A percentile compares a stretch with the other conserved stretches of the same genome.
Evolutionary conservation across 2,888 invertebrate species (phyloP).

Genomic region (Leptopilina syphax): DNA sequence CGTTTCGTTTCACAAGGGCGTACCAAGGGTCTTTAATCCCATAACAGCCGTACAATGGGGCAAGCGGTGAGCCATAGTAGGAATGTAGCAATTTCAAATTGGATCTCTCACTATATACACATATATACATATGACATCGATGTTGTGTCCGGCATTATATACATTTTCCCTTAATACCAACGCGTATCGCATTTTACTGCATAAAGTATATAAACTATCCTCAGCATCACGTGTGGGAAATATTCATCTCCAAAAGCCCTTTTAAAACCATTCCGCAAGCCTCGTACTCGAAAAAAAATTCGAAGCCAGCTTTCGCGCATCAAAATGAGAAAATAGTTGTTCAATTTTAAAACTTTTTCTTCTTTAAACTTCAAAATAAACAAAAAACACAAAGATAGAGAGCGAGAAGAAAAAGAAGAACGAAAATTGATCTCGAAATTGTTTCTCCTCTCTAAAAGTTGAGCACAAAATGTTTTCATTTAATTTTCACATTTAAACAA

Average conservation of each 20-base stretch:
- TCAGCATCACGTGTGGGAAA: slow-evolving; percentile 14
- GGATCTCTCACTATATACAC: slow-evolving; percentile 28
- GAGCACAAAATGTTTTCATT: no score
- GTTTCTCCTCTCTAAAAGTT: no score
- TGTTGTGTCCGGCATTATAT: slow-evolving; percentile 3
- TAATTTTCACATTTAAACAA: no score
- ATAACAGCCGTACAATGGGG: slow-evolving; percentile 54
- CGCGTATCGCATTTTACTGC: slow-evolving; percentile 33
- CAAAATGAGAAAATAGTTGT: slow-evolving; percentile 16
- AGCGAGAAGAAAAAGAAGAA: no score
- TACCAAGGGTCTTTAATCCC: slow-evolving; percentile 53
- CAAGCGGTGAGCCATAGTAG: slow-evolving; percentile 48
- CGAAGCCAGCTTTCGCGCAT: background rate
- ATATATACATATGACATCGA: slow-evolving; percentile 25
- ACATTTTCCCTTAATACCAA: slow-evolving; percentile 35
- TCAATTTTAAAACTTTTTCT: background rate
- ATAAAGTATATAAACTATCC: slow-evolving; percentile 34
- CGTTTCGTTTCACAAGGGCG: slow-evolving; percentile 45
- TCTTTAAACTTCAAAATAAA: background rate
- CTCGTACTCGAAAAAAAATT: background rate
- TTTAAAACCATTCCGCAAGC: slow-evolving; percentile 21
- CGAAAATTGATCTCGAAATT: no score
- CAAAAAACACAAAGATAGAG: no score
- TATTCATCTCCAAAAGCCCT: slow-evolving; percentile 29
- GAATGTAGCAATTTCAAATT: slow-evolving; percentile 52